A percentile compares a stretch with the other conserved stretches of the same genome.
These are phyloP conservation scores for Macrosiphum euphorbiae DNA, from an alignment of 2,888 invertebrate genomes.

Conservation along the genomic window DNA sequence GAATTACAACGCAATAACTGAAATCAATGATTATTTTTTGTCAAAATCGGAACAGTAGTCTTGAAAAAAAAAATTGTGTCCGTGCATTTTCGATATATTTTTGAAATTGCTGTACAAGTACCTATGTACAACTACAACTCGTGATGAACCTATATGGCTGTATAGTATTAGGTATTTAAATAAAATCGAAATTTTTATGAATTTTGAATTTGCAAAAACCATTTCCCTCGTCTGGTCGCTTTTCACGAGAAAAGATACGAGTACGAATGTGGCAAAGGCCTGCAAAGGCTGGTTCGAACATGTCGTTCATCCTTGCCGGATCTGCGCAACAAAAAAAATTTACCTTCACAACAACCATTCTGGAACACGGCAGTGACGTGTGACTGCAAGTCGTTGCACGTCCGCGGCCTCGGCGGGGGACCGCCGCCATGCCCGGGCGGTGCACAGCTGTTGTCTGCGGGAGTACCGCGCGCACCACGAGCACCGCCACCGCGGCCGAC, in stretches of 20 bases:
- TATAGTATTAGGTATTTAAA: not conserved
- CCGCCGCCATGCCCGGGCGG: not conserved
- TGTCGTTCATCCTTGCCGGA: not conserved
- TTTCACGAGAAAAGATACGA: not conserved
- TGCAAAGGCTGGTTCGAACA: not conserved
- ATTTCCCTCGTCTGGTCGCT: not conserved
- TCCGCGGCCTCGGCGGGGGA: not conserved
- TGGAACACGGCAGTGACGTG: not conserved
- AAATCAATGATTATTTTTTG: too few species aligned
- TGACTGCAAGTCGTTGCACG: slow-evolving; percentile 39
- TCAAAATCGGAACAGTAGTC: too few species aligned
- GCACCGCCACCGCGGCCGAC: too few species aligned
- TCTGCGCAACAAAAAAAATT: not conserved
- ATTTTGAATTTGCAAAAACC: not conserved
- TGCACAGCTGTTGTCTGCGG: slow-evolving; percentile 15
- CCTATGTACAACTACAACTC: too few species aligned
- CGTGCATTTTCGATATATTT: too few species aligned
- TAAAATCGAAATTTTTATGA: not conserved
- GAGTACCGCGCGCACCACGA: not conserved
- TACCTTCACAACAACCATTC: not conserved
- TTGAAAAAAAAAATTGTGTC: too few species aligned
- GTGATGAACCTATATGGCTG: too few species aligned
- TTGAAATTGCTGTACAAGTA: too few species aligned
- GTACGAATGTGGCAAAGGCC: not conserved
- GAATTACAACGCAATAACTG: too few species aligned